A percentile compares a stretch with the other conserved stretches of the same genome.
phyloP scores from a whole-genome alignment of 2,113 vertebrate genomes.

The Ictidomys tridecemlineatus region DNA sequence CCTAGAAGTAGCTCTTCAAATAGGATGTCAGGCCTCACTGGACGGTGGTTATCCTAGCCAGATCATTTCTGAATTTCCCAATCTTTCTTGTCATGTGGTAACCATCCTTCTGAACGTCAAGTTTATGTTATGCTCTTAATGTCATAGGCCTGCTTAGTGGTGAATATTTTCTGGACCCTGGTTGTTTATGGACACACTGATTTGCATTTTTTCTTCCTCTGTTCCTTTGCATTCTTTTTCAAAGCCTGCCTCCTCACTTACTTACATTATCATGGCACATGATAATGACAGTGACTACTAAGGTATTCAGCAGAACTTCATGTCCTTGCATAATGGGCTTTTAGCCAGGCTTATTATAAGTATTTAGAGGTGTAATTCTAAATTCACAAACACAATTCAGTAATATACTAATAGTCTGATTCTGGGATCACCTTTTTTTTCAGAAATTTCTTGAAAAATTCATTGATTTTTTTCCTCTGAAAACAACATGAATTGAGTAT shows the following conservation, averaged over 20 bases:
- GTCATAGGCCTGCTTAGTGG: not conserved
- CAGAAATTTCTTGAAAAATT: conserved; percentile 5
- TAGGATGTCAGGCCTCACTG: not conserved
- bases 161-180: not conserved
- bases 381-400: not conserved
- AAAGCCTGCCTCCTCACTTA: not conserved
- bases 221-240: not conserved
- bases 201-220: not conserved
- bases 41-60: not conserved
- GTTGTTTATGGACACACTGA: not conserved
- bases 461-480: not conserved
- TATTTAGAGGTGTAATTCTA: not conserved
- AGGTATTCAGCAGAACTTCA: not conserved
- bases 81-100: not conserved
- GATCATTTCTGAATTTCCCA: not conserved
- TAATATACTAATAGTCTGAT: conserved; percentile 16
- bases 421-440: not conserved
- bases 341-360: not conserved
- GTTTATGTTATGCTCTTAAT: not conserved
- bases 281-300: not conserved
- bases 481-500: conserved; percentile 4
- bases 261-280: not conserved
- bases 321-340: not conserved
- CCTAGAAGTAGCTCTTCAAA: not conserved
- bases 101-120: not conserved